Evolutionary conservation across 2,888 invertebrate genomes (phyloP), one percentile per base, ranked within the genome.

Genomic region (Drosophila tanythrix): DNA sequence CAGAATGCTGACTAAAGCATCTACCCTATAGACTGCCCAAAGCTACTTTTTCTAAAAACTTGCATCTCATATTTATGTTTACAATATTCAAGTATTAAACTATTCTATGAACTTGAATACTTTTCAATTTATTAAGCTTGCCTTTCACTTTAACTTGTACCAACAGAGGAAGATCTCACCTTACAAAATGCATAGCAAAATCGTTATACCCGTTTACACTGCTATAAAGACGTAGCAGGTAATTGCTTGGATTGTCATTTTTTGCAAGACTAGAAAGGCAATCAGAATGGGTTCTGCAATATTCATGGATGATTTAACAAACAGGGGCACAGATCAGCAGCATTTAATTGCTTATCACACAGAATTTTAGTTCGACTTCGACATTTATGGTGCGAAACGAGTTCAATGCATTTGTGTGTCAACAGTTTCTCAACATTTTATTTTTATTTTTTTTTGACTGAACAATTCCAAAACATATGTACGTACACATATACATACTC

Each of bases 381-480:
- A 68, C 70, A 56, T 71, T 59, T 51, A 38, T 59, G 29, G 48
- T n/a, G 62, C 55, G 64, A 62, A 78, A 27, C 50, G 87, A 86
- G 86, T 86, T 90, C 89, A 90, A 79, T 83, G 90, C 83, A 73
- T 86, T 90, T 90, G 62, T 81, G 83, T 88, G 86, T 86, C 86
- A 86, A 87, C 72, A 79, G 57, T 78, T 67, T 81, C 52, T 40
- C 53, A 55, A 52, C 57, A n/a, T 40, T 43, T 46, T 21, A 21
- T 46, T 13, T 7, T n/a, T n/a, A 8, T 1, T 72, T 64, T 35
- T 65, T 68, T 70, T 61, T 69, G 21, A 46, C 66, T 76, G 74
- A 67, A 83, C 76, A 75, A 81, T 83, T 68, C 77, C 46, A 57
- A 35, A 55, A 36, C 10, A 52, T 33, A 36, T 36, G 18, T 18